Conservation (phyloP, 92 coral and sea anemone species). For the Blastomussa wellsi region DNA sequence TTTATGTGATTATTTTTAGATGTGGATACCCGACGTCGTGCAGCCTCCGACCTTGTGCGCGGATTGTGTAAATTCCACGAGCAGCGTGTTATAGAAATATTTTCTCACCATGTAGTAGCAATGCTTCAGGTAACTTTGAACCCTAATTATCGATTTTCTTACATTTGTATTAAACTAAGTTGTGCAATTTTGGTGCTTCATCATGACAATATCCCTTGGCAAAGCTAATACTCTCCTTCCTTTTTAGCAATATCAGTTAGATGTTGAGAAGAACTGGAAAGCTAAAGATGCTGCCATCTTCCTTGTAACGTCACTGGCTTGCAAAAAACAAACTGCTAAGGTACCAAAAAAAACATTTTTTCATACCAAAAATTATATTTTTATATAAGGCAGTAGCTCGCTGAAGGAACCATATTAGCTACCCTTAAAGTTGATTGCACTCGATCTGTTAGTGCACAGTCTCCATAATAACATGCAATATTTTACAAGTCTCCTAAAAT, state of each 20-base stretch:
- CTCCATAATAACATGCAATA: no score
- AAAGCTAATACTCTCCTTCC: neutral
- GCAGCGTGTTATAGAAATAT: conserved; percentile 91
- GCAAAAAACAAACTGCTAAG: conserved; percentile 97
- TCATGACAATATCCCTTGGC: neutral
- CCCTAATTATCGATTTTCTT: neutral
- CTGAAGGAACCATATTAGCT: no score
- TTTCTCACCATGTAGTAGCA: conserved; percentile 84
- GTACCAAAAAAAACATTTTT: conserved; percentile 28
- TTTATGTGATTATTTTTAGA: conserved; percentile 46
- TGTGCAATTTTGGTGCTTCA: neutral
- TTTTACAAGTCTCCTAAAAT: no score
- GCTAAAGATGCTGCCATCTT: conserved; percentile 95
- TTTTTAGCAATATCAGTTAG: conserved; percentile 75
- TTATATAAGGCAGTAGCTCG: no score
- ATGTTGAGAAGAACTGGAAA: conserved; percentile 83
- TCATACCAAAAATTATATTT: neutral
- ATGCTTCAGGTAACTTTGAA: conserved; percentile 75
- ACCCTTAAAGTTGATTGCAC: no score
- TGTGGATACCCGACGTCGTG: conserved; percentile 97
- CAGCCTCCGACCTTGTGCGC: conserved; percentile 96
- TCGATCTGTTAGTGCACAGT: no score
- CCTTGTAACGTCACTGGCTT: conserved; percentile 93
- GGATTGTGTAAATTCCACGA: conserved; percentile 95
- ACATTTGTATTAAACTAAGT: neutral